phyloP scores from a whole-genome alignment of 2,888 invertebrate genomes.

The Xestia ashworthii region DNA sequence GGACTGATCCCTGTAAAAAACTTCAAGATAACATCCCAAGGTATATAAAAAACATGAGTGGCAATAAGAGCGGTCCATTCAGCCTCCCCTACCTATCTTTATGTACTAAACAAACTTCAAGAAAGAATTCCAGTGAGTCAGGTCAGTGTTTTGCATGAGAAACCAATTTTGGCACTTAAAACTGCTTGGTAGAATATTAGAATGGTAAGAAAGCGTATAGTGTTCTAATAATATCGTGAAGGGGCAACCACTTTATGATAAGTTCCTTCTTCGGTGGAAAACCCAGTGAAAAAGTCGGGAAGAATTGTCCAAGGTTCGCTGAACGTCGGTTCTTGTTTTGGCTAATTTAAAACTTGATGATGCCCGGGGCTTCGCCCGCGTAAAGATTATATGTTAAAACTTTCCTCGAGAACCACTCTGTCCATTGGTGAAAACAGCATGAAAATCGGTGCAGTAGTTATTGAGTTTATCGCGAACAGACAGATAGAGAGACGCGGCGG shows the following conservation, averaged over 20 bases:
- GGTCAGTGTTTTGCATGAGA: background rate
- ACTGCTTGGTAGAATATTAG: background rate
- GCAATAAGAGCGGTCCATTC: constrained; percentile 22
- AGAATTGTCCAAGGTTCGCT: too few species aligned
- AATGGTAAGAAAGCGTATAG: background rate
- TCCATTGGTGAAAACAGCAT: too few species aligned
- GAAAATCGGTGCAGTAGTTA: too few species aligned
- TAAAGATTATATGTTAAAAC: too few species aligned
- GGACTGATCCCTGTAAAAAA: constrained; percentile 25
- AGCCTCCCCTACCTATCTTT: constrained; percentile 12
- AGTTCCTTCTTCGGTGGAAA: background rate
- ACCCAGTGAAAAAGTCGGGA: too few species aligned
- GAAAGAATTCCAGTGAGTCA: constrained; percentile 6
- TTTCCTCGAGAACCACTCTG: too few species aligned
- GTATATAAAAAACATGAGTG: constrained; percentile 26
- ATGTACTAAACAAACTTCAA: background rate
- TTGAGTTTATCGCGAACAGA: too few species aligned
- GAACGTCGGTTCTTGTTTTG: background rate
- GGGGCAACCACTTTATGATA: too few species aligned
- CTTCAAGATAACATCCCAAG: background rate
- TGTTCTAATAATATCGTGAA: background rate
- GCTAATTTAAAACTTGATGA: too few species aligned
- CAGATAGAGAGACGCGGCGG: too few species aligned
- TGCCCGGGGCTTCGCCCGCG: too few species aligned
- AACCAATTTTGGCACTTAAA: background rate